Base-by-base conservation (phyloP, 2,888 invertebrate species). In the Chaetogeoica ovagalla region DNA sequence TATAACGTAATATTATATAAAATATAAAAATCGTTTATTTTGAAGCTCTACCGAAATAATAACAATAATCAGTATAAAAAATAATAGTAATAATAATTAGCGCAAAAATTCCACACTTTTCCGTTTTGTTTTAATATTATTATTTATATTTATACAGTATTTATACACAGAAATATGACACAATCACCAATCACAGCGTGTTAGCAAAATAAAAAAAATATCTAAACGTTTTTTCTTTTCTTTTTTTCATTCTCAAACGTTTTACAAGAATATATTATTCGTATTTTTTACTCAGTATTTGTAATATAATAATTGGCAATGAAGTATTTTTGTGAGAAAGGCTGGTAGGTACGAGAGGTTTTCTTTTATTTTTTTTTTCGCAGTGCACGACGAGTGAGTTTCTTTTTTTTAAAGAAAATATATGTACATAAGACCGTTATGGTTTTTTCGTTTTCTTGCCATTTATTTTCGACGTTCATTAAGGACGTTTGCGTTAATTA, bases 181-280 rank as follows among this genome's bases (percentile, higher is more conserved):
- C 75, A 68, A 75, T 75, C 75, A 75, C 75, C 75, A 75, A 75
- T 75, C 75, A 75, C 66, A 75, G 74, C 21, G 15, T 39, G 48
- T 30, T 17, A 37, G 9, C 30, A 30, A 9, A 19, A 2, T n/a
- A 17, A 23, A 39, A 1, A 66, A 21, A 17, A n/a, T 30, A 59
- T 23, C 23, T 66, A 43, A 68, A 30, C 1, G 30, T 30, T 43
- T 37, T 63, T 55, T 55, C 8, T 19, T 55, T 19, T 55, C 3
- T 17, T 7, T 3, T 55, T 55, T 15, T 30, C 13, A 5, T 13
- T 60, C 13, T 11, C 1, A 23, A 59, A 13, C 60, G 23, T 23
- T 60, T 43, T 43, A 43, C 7, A 7, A 11, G 6, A 43, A 9
- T 11, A 11, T 11, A 30, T 30, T 30, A 30, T 4, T 30, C 30